Percentiles rank a stretch among this genome's conserved stretches.
Conservation (phyloP, 2,888 invertebrate genomes). For the Cheiracanthium punctorium region DNA sequence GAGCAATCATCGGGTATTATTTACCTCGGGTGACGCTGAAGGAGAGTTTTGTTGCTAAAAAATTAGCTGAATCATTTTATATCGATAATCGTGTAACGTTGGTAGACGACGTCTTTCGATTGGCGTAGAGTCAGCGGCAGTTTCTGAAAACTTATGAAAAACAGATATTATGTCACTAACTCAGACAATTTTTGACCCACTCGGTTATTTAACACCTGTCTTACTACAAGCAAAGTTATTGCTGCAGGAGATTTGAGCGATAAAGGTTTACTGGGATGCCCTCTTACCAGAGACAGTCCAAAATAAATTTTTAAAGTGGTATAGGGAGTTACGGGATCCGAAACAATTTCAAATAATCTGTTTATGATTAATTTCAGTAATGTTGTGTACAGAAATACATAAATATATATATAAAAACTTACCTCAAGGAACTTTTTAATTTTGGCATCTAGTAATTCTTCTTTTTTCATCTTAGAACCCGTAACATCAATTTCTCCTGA, state of each 20-base stretch:
- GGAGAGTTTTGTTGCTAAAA: no score
- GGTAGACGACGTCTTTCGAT: no score
- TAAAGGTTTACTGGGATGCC: not conserved
- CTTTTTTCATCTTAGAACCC: slow-evolving; percentile 87
- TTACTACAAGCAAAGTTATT: not conserved
- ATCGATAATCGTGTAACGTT: no score
- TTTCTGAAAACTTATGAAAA: not conserved
- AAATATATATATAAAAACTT: no score
- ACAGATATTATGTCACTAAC: not conserved
- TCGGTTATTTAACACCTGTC: not conserved
- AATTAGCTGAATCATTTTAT: no score
- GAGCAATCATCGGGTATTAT: no score
- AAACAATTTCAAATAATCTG: no score
- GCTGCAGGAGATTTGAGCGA: slow-evolving; percentile 66
- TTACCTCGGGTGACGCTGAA: no score
- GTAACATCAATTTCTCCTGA: slow-evolving; percentile 71
- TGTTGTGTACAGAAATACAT: no score
- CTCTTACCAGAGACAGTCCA: not conserved
- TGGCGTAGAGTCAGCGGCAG: not conserved
- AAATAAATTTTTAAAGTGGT: not conserved
- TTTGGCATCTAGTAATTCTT: slow-evolving; percentile 90
- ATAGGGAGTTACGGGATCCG: no score
- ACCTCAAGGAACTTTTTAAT: slow-evolving; percentile 90
- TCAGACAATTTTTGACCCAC: not conserved
- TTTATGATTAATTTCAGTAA: no score